Percentiles rank a stretch among this genome's conserved stretches.
Evolutionary conservation across 2,797 vertebrate species (phyloP).

Genomic region (Gadopsis marmoratus): DNA sequence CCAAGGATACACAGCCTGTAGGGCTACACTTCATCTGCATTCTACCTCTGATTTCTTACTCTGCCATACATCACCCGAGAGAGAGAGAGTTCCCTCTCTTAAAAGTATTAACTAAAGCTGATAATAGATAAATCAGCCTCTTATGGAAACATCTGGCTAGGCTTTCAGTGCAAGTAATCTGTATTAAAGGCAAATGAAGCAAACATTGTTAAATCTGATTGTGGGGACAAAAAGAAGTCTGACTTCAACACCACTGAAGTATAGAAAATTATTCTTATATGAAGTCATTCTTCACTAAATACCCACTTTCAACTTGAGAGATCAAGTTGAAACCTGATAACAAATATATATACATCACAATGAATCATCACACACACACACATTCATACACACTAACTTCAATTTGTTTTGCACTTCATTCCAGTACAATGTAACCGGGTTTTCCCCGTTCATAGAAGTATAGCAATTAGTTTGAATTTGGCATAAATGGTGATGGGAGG

Average conservation of each 20-base stretch:
- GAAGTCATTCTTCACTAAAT: neutral
- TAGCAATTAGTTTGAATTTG: neutral
- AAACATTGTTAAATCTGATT: conserved; percentile 8
- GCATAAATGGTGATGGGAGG: neutral
- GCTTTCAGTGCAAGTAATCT: conserved; percentile 8
- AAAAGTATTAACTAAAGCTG: conserved; percentile 23
- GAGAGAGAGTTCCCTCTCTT: conserved; percentile 7
- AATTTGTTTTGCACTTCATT: neutral
- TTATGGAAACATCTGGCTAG: conserved; percentile 37
- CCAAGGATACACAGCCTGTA: conserved; percentile 54
- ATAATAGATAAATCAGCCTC: conserved; percentile 24
- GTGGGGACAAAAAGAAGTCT: neutral
- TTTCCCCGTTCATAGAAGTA: neutral
- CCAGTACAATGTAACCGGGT: neutral
- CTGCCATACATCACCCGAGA: conserved; percentile 18
- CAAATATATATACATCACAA: neutral
- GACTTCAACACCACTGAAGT: conserved; percentile 18
- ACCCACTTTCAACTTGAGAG: neutral
- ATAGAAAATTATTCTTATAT: neutral
- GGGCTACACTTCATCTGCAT: conserved; percentile 47
- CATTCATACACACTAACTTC: neutral
- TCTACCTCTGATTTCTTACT: conserved; percentile 33
- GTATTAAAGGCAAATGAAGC: conserved; percentile 1
- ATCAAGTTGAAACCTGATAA: neutral
- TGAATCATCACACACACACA: neutral